Evolutionary conservation across 2,113 vertebrate genomes (phyloP), one percentile per base, ranked within the genome.

Genomic region (Lynx canadensis): DNA sequence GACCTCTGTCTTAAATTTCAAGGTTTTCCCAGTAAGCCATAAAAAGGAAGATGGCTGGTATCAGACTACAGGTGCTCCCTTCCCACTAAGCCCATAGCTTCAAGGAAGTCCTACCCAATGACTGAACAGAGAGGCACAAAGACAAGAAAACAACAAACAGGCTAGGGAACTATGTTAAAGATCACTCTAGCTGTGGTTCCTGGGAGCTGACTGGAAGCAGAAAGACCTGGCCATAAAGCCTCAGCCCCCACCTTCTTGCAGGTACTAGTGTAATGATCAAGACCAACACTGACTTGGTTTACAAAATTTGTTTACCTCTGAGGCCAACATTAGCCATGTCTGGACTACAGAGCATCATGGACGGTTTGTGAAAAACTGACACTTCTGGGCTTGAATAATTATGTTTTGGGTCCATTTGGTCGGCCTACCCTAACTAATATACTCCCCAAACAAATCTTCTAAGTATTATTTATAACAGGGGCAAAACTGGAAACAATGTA

Each of bases 381-480:
- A 81, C 21, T 33, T 63, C 33, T 50, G 29, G 50, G 23, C 78
- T 71, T 84, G 27, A 73, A 55, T 76, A 29, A 84, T 5, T 25
- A 78, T 27, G 41, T 27, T 65, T 85, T 94, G 45, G 4, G 4
- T 66, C 27, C 50, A 45, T 3, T 48, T 65, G 55, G 38, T 80
- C n/a, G 86, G 65, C n/a, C 50, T 48, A 73, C 6, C 1, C 45
- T 71, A 82, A 85, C 7, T n/a, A 76, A 71, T n/a, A 85, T 14
- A 5, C 0, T 76, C 38, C 83, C 25, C 21, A 21, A 73, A 45
- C 5, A 36, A 38, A 66, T 79, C 66, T 87, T 87, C 78, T 95
- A 4, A 93, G 74, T 27, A 68, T 96, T 66, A 94, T n/a, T 74
- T 88, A 74, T 36, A 83, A 63, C 4, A 78, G 81, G 38, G 38